phyloP scores from a whole-genome alignment of 2,113 vertebrate species.

The Elephantulus edwardii region DNA sequence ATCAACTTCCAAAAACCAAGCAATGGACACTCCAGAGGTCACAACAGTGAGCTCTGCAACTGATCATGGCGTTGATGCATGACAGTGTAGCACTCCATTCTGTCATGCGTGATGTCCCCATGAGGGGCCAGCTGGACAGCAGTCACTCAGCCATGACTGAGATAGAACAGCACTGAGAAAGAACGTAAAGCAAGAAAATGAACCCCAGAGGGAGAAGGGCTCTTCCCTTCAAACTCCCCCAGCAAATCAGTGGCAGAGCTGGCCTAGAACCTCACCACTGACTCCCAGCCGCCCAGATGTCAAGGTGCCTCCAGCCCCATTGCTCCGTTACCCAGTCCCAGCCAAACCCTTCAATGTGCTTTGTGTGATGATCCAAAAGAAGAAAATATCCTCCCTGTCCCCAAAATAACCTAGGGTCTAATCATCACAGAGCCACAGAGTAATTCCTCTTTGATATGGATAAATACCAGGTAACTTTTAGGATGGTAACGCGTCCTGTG shows the following conservation, averaged over 20 bases:
- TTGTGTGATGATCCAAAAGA: neutral
- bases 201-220: accelerated
- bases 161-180: neutral
- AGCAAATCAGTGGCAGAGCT: neutral
- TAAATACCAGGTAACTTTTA: neutral
- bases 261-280: neutral
- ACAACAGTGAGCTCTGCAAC: neutral
- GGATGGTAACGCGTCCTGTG: neutral
- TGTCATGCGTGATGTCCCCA: neutral
- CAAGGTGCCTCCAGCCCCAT: neutral
- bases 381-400: neutral
- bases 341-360: neutral
- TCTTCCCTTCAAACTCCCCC: neutral
- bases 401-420: neutral
- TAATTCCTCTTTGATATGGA: neutral
- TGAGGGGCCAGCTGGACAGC: neutral
- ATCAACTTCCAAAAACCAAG: neutral
- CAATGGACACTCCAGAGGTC: neutral
- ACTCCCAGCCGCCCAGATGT: neutral
- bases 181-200: neutral
- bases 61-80: too few species aligned
- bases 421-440: accelerated
- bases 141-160: neutral
- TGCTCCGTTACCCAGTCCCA: neutral
- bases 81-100: neutral